Percentiles rank a stretch among this genome's conserved stretches.
Evolutionary conservation across 2,797 vertebrate species (phyloP).

Genomic region (Yasuhikotakia modesta): DNA sequence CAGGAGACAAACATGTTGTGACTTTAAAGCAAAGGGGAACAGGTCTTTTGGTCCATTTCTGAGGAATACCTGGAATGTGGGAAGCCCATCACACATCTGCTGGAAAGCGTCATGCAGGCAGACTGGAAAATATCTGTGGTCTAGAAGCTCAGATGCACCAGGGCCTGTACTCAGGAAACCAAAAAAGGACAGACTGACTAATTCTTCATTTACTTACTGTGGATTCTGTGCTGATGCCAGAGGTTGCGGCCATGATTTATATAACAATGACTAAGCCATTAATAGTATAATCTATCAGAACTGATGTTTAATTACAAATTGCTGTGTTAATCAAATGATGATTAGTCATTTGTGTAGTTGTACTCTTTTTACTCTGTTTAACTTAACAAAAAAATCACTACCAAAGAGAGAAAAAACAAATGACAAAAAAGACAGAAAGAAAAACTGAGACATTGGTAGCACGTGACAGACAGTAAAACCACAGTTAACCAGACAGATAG

Average conservation of each 20-base stretch:
- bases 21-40: neutral
- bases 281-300: neutral
- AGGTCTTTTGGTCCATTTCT: slow-evolving; percentile 52
- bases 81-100: slow-evolving; percentile 52
- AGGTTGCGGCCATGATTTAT: neutral
- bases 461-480: slow-evolving; percentile 1
- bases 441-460: neutral
- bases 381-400: neutral
- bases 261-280: neutral
- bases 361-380: neutral
- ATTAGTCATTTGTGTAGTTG: neutral
- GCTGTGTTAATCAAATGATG: neutral
- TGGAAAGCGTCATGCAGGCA: slow-evolving; percentile 47
- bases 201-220: slow-evolving; percentile 13
- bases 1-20: neutral
- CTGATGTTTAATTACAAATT: neutral
- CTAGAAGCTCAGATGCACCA: neutral
- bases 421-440: neutral
- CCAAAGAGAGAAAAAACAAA: neutral
- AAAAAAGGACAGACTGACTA: neutral
- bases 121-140: slow-evolving; percentile 16
- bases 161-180: neutral
- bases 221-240: neutral
- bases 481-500: slow-evolving; percentile 35
- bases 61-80: slow-evolving; percentile 57